Conservation (phyloP, 2,888 invertebrate genomes). For the Toxonevra muliebris region DNA sequence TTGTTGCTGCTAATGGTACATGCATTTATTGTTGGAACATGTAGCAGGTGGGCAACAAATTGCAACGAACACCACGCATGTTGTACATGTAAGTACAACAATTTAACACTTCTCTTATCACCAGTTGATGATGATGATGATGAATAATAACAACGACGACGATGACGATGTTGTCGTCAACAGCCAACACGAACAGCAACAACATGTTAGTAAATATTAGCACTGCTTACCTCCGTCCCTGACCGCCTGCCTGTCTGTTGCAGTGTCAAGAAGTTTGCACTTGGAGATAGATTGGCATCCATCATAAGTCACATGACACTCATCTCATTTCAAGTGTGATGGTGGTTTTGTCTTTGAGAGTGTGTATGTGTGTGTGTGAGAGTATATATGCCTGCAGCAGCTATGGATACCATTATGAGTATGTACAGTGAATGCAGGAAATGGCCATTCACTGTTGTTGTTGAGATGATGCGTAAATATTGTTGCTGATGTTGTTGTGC, state of each 20-base stretch:
- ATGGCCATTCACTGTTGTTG: neutral
- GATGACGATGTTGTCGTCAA: neutral
- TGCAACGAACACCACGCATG: neutral
- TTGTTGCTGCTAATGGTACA: too few species aligned
- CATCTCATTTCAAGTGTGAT: constrained; percentile 4
- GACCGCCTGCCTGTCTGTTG: neutral
- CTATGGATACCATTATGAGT: neutral
- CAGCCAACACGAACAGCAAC: too few species aligned
- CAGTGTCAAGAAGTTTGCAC: constrained; percentile 28
- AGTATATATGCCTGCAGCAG: neutral
- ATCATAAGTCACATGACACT: constrained; percentile 33
- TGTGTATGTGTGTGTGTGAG: neutral
- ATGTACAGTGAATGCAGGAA: constrained; percentile 2
- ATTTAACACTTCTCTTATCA: constrained; percentile 30
- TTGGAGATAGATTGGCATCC: constrained; percentile 36
- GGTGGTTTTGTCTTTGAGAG: neutral
- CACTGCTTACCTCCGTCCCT: neutral
- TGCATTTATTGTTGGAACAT: constrained; percentile 6
- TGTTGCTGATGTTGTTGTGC: constrained; percentile 3
- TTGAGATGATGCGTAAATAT: too few species aligned
- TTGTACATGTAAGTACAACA: constrained; percentile 23
- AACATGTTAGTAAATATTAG: too few species aligned
- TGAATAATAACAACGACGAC: too few species aligned
- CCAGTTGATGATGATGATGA: neutral
- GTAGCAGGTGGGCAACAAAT: constrained; percentile 5